Conservation (phyloP, 2,113 vertebrate species). For the Sterrhoptilus dennistouni region DNA sequence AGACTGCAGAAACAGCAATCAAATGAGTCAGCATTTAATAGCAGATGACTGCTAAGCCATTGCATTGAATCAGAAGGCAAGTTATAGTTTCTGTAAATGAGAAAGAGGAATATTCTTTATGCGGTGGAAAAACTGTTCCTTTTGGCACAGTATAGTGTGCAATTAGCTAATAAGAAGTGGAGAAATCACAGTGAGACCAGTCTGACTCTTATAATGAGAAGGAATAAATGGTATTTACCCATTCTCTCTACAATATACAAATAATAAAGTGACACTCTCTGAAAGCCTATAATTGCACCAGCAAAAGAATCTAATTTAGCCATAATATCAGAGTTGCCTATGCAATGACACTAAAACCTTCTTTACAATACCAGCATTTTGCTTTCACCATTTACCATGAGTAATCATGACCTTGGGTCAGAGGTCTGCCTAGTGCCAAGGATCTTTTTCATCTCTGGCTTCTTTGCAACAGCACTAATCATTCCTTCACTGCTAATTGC, state of each 20-base stretch:
- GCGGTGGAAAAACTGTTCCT: neutral
- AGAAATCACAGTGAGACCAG: neutral
- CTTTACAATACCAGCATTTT: neutral
- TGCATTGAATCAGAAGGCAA: neutral
- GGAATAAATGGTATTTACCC: neutral
- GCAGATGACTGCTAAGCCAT: neutral
- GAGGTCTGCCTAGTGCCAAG: neutral
- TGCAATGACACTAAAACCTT: neutral
- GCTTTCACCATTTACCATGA: neutral
- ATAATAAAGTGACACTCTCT: neutral
- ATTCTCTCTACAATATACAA: neutral
- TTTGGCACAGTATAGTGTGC: neutral
- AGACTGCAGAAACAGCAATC: constrained; percentile 18
- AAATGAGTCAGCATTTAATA: constrained; percentile 37
- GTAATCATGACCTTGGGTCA: neutral
- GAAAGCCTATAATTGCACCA: neutral
- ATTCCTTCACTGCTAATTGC: neutral
- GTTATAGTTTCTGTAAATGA: neutral
- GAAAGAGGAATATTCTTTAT: neutral
- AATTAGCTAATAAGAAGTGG: neutral
- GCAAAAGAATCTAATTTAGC: constrained; percentile 2
- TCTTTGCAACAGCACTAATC: neutral
- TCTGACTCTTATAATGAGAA: neutral
- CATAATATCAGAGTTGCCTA: neutral
- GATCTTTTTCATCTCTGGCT: neutral